Percentiles rank a stretch among this genome's conserved stretches.
Evolutionary conservation across 1,140 invertebrate genomes (phyloP).

Genomic region (Achatina immaculata): DNA sequence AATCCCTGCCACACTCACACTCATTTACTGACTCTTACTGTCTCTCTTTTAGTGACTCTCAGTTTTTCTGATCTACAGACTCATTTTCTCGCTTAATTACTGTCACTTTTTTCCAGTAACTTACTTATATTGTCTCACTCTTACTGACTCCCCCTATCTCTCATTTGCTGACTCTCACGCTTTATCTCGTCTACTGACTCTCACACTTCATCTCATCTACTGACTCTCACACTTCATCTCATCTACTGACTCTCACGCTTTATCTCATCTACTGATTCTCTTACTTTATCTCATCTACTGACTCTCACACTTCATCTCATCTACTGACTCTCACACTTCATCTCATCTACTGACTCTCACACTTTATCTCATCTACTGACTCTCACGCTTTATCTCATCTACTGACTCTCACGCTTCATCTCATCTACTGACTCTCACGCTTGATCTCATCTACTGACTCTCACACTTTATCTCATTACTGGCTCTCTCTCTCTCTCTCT

Average conservation of each 20-base stretch:
- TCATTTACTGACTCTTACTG: not conserved
- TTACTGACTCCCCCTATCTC: not conserved
- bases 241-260: not conserved
- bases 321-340: too few relatives aligned
- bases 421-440: too few relatives aligned
- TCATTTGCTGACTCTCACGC: not conserved
- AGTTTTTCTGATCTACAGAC: not conserved
- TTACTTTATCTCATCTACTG: too few relatives aligned
- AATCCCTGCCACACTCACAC: not conserved
- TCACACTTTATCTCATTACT: too few relatives aligned
- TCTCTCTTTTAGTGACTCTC: not conserved
- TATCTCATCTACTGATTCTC: too few relatives aligned
- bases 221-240: not conserved
- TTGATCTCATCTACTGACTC: too few relatives aligned
- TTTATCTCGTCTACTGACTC: not conserved
- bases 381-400: too few relatives aligned
- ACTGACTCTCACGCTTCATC: too few relatives aligned
- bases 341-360: too few relatives aligned
- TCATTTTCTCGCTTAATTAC: constrained; percentile 8
- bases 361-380: too few relatives aligned
- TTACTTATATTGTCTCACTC: not conserved
- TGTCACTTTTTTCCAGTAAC: not conserved
- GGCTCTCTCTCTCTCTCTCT: too few relatives aligned
- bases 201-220: not conserved
- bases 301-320: too few relatives aligned